Conservation (phyloP, 1,140 invertebrate genomes). For the Hesperophylax magnus region DNA sequence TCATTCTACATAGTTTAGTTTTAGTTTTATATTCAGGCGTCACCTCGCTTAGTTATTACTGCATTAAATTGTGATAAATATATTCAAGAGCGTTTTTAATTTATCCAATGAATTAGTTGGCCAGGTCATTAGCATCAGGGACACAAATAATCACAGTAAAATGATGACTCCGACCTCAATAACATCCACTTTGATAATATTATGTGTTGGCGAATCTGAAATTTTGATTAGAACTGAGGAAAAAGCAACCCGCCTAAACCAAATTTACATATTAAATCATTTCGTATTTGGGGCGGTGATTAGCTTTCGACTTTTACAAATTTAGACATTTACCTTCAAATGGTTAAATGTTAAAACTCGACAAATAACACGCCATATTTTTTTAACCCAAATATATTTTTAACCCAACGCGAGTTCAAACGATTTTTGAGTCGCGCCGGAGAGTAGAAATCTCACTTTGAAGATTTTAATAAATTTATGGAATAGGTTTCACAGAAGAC, state of each 20-base stretch:
- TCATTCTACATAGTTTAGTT: too few species aligned
- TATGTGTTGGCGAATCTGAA: conserved; percentile 17
- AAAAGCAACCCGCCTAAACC: not conserved
- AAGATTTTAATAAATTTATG: too few species aligned
- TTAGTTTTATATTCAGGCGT: too few species aligned
- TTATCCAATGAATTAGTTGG: conserved; percentile 15
- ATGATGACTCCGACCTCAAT: conserved; percentile 35
- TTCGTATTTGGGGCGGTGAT: conserved; percentile 6
- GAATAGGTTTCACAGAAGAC: too few species aligned
- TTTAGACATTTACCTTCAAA: not conserved
- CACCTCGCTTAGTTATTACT: too few species aligned
- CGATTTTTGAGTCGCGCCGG: too few species aligned
- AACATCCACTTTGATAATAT: conserved; percentile 17
- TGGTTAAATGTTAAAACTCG: too few species aligned
- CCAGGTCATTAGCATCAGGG: conserved; percentile 23
- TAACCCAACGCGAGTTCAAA: too few species aligned
- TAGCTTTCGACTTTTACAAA: not conserved
- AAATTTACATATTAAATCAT: conserved; percentile 33
- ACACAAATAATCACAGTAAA: conserved; percentile 24
- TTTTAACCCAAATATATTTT: too few species aligned
- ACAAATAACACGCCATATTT: too few species aligned
- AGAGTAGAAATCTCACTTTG: too few species aligned
- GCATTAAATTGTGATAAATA: not conserved
- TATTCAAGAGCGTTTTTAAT: conserved; percentile 13
- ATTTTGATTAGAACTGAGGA: conserved; percentile 29